Evolutionary conservation across 2,113 vertebrate genomes (phyloP).

Genomic region (Bucco capensis): DNA sequence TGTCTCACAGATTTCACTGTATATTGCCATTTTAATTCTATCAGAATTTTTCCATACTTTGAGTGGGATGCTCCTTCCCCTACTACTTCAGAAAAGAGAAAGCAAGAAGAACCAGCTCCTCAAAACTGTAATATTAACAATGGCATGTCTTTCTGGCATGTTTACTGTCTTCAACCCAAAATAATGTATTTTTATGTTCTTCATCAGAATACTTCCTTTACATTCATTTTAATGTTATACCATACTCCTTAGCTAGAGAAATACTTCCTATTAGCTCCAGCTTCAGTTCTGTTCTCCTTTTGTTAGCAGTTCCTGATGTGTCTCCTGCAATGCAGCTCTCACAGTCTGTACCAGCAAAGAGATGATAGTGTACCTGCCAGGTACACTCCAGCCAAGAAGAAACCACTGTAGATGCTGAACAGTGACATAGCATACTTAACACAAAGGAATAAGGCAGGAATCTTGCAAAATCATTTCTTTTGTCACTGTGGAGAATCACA

Average conservation of each 20-base stretch:
- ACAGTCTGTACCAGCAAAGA: neutral
- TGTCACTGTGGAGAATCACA: neutral
- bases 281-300: neutral
- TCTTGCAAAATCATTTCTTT: neutral
- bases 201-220: neutral
- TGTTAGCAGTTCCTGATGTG: neutral
- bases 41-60: neutral
- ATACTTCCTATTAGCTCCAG: neutral
- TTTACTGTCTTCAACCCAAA: neutral
- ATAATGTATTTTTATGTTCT: neutral
- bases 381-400: neutral
- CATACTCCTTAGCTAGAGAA: neutral
- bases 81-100: neutral
- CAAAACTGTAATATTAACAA: neutral
- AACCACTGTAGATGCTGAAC: neutral
- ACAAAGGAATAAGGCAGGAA: neutral
- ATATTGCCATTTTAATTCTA: neutral
- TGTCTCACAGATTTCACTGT: neutral
- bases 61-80: neutral
- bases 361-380: neutral
- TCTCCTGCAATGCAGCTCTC: neutral
- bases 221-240: neutral
- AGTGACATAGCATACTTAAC: neutral
- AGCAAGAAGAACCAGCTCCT: neutral
- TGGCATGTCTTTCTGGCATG: neutral